Base-by-base conservation (phyloP, 2,888 invertebrate genomes). In the Apotomis capreana region DNA sequence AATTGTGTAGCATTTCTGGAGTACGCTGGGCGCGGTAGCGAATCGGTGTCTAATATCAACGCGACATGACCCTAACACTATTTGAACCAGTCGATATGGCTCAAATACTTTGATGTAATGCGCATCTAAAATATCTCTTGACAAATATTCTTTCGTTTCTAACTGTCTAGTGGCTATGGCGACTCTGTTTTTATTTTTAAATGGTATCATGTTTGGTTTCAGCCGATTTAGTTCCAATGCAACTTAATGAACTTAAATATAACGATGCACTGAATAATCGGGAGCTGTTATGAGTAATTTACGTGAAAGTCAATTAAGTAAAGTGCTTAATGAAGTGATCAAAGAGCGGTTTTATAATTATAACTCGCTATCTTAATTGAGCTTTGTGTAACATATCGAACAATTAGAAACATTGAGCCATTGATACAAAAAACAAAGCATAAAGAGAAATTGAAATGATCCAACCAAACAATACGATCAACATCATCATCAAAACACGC, bases 111-210 rank as follows among this genome's bases (percentile, higher is more conserved):
- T 76, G 5, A 78, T n/a, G 61, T 77, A 78, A 36, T 52, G 58
- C 40, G 76, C 76, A 12, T 77, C 77, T n/a, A 77, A 68, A 54
- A 77, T 77, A 44, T 77, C 76, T 9, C n/a, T 13, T 4, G 68
- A 68, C 26, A 68, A n/a, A 52, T 44, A 68, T 60, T 68, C 68
- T 4, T 44, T 52, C 8, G 52, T 15, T 55, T 44, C 44, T n/a
- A 9, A 60, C 5, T 15, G n/a, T 54, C 9, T 13, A n/a, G 4
- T 15, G n/a, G 10, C 9, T 5, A 10, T 15, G n/a, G 10, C 4
- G 9, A 26, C 49, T 26, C 15, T 15, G 26, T 57, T 65, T 57
- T 46, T 65, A 12, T 55, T 49, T 49, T 57, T 65, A 44, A n/a
- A 55, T 36, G 26, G 3, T 4, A 15, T 1, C 64, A 64, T 64